These are phyloP conservation scores for Zosterops lateralis DNA, from an alignment of 2,113 vertebrate genomes.

Conservation along the genomic window DNA sequence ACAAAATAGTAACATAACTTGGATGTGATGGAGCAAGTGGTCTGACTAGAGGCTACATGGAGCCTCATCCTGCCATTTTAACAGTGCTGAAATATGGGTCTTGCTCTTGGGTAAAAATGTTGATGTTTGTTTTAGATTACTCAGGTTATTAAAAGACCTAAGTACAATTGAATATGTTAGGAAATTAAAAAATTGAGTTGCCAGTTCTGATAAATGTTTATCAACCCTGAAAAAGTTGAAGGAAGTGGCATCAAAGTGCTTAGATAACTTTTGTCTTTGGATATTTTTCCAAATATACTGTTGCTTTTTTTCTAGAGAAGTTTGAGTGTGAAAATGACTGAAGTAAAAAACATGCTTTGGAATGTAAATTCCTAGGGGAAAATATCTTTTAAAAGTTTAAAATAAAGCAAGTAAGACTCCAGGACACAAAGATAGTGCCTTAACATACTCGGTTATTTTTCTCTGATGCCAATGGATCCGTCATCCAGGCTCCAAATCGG, in stretches of 20 bases:
- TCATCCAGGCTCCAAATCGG: constrained; percentile 98
- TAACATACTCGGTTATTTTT: constrained; percentile 92
- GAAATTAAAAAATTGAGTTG: not conserved
- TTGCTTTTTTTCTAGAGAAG: not conserved
- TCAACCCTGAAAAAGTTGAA: not conserved
- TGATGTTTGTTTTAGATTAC: not conserved
- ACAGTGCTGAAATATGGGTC: not conserved
- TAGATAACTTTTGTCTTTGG: not conserved
- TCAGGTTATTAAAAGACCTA: not conserved
- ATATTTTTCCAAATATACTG: not conserved
- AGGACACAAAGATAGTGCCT: not conserved
- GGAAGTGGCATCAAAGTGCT: not conserved
- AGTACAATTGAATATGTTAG: not conserved
- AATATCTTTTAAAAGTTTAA: not conserved
- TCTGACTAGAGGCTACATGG: not conserved
- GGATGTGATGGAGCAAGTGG: not conserved
- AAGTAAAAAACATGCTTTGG: not conserved
- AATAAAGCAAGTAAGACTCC: not conserved
- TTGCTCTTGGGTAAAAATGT: not conserved
- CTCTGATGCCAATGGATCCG: constrained; percentile 88
- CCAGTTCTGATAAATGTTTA: not conserved
- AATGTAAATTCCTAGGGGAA: not conserved
- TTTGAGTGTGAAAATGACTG: not conserved
- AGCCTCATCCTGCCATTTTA: not conserved
- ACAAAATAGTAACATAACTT: not conserved